Percentiles rank a stretch among this genome's conserved stretches.
These are phyloP conservation scores for Artemisiospiza belli DNA, from an alignment of 2,113 vertebrate genomes.

Conservation along the genomic window DNA sequence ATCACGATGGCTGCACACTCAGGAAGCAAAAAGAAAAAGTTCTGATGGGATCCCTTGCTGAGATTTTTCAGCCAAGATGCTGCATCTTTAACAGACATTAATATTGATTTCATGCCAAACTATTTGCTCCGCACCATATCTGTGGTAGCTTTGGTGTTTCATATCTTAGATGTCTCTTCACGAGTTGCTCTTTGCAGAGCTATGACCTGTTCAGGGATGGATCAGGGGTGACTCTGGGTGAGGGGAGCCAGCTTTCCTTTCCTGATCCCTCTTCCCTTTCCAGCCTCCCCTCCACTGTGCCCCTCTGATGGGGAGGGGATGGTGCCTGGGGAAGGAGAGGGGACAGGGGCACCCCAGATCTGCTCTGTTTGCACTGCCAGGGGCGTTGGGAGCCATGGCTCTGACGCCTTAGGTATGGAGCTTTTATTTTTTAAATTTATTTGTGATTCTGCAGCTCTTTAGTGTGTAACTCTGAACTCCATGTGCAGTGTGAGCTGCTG, in stretches of 20 bases:
- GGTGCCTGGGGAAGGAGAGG: not conserved
- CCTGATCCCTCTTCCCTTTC: too few species aligned
- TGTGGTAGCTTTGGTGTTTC: not conserved
- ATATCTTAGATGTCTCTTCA: not conserved
- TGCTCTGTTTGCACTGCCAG: not conserved
- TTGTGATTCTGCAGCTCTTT: not conserved
- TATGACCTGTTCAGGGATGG: not conserved
- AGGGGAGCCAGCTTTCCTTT: not conserved
- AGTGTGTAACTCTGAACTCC: rapidly evolving
- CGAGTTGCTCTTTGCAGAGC: not conserved
- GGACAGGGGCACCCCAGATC: not conserved
- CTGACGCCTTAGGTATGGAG: not conserved
- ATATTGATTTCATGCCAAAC: not conserved
- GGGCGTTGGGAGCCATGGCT: not conserved
- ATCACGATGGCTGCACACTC: not conserved
- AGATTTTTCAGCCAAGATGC: not conserved
- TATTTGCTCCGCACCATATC: not conserved
- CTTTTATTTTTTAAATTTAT: not conserved
- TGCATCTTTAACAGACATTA: not conserved
- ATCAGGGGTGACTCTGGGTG: not conserved
- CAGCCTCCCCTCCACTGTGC: not conserved
- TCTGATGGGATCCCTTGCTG: not conserved
- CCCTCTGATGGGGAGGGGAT: not conserved
- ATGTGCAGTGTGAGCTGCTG: rapidly evolving
- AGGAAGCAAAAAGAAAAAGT: not conserved